phyloP scores from a whole-genome alignment of 2,888 invertebrate genomes.

The Drosophila hamatofila region DNA sequence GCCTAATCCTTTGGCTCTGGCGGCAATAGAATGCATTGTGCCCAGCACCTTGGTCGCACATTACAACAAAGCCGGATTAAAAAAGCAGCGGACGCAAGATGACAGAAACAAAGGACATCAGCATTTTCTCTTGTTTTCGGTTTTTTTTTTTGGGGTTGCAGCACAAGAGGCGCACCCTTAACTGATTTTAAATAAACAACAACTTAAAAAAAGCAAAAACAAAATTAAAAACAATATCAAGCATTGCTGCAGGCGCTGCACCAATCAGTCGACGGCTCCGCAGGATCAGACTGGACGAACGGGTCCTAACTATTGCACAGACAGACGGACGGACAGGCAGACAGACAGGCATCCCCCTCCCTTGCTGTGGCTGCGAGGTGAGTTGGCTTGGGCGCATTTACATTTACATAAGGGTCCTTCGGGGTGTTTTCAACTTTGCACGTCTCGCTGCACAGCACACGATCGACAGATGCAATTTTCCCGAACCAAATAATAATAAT shows the following conservation, averaged over 20 bases:
- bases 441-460: constrained; percentile 66
- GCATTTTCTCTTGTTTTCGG: constrained; percentile 1
- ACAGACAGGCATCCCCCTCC: not conserved
- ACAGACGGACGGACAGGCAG: not conserved
- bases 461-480: constrained; percentile 71
- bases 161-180: constrained; percentile 46
- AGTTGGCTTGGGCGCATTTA: constrained; percentile 6
- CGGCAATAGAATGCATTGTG: constrained; percentile 33
- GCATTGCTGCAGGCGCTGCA: constrained; percentile 34
- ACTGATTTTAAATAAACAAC: constrained; percentile 42
- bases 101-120: constrained; percentile 55
- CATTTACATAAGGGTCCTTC: constrained; percentile 49
- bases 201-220: constrained; percentile 30
- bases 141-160: constrained; percentile 32
- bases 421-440: constrained; percentile 74
- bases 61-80: constrained; percentile 68
- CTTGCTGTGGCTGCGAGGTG: not conserved
- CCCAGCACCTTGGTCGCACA: constrained; percentile 38
- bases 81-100: constrained; percentile 65
- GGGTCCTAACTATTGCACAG: not conserved
- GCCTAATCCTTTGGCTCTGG: constrained; percentile 47
- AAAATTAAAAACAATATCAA: constrained; percentile 20
- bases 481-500: constrained; percentile 63
- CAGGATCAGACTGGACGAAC: constrained; percentile 23
- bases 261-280: constrained; percentile 12